Base-by-base conservation (phyloP, 2,888 invertebrate genomes). In the Falcaria lacertinaria region DNA sequence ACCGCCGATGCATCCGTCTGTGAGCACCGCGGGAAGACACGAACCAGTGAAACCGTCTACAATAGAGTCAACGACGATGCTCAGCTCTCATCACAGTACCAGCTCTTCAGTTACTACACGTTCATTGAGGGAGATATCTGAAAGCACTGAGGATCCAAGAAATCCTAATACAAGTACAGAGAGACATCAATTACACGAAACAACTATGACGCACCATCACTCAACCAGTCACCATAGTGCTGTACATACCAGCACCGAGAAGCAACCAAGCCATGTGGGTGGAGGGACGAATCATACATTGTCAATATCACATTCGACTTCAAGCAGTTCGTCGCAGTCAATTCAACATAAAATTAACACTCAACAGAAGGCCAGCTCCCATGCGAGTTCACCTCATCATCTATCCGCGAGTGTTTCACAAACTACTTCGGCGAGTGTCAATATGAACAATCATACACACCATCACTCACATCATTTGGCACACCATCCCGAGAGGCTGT, bases 91-190 rank as follows among this genome's bases (percentile, higher is more conserved):
- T 73, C 93, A 93, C 60, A 93, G 92, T 60, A 93, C 93, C 11
- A 93, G 93, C 58, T 92, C 92, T 47, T 93, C 93, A 14, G 91
- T 94, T n/a, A 93, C 93, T 13, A 92, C 93, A 5, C 90, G 94
- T 58, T 90, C 90, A 33, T 64, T 90, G 33, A 86, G 94, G 61
- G 94, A 92, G 69, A 90, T 91, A 50, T 87, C 91, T 15, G 91
- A 91, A 63, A 88, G 86, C 47, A 64, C 77, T 13, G 89, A 90
- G 46, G 89, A 90, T 56, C 80, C 84, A 22, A 74, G 90, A 66
- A 72, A 89, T 67, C 80, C 81, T 15, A 90, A 83, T 52, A 68
- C 89, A 11, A 81, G 89, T 4, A 82, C 89, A 16, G 92, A 92
- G 60, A 80, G 92, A 46, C 92, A 92, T 71, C 91, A 91, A 60